phyloP scores from a whole-genome alignment of 1,140 invertebrate species.

The Drosophila rufa region DNA sequence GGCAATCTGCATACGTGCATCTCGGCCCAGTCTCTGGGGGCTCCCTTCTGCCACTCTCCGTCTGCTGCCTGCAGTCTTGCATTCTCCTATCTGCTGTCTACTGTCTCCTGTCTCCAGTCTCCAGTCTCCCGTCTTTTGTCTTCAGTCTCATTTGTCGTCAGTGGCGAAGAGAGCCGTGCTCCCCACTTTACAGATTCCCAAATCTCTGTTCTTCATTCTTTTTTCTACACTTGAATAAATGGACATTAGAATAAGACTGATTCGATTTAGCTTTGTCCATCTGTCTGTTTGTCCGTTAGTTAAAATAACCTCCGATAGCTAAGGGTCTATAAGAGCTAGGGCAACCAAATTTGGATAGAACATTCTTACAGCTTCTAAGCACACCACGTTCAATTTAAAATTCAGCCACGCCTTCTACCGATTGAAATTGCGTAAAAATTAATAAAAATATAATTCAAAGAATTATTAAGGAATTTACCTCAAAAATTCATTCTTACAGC shows the following conservation, averaged over 20 bases:
- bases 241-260: background rate
- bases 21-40: conserved; percentile 60
- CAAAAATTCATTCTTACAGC: no score
- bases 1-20: conserved; percentile 84
- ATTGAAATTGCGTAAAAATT: no score
- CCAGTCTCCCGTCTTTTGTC: conserved; percentile 34
- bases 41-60: conserved; percentile 52
- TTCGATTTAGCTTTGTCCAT: background rate
- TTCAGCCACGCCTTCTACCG: no score
- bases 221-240: conserved; percentile 12
- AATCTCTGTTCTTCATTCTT: conserved; percentile 37
- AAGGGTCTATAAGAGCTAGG: background rate
- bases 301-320: background rate
- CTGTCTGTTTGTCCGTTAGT: background rate
- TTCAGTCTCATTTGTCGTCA: conserved; percentile 50
- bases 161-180: conserved; percentile 33
- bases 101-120: conserved; percentile 30
- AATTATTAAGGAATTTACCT: no score
- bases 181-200: conserved; percentile 39
- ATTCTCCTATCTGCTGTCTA: conserved; percentile 49
- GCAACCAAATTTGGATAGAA: no score
- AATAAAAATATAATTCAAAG: no score
- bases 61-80: conserved; percentile 26
- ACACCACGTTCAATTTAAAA: no score
- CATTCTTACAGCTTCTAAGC: background rate